These are phyloP conservation scores for Stegophylla sp. DNA, from an alignment of 2,888 invertebrate genomes.

Conservation along the genomic window DNA sequence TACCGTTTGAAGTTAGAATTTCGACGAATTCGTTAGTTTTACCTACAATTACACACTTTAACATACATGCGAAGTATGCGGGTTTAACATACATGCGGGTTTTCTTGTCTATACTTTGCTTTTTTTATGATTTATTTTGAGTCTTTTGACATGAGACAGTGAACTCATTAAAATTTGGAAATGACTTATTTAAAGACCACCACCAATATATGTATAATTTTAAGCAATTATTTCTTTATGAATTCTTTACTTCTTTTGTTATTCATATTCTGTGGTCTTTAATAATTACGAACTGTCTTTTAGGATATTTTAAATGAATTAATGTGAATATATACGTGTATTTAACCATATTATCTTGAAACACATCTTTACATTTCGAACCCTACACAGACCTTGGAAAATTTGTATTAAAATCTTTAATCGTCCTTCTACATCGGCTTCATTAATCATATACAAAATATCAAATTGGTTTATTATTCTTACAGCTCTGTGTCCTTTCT, in stretches of 20 bases:
- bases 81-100: too few relatives aligned
- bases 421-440: slow-evolving; percentile 21
- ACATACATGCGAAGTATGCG: too few relatives aligned
- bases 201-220: too few relatives aligned
- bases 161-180: too few relatives aligned
- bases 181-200: too few relatives aligned
- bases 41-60: too few relatives aligned
- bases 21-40: too few relatives aligned
- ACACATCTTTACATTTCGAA: slow-evolving; percentile 4
- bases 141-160: too few relatives aligned
- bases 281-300: background rate
- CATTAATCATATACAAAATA: slow-evolving; percentile 20
- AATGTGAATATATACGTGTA: background rate
- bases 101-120: too few relatives aligned
- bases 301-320: background rate
- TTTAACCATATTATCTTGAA: background rate
- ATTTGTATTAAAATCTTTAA: slow-evolving; percentile 40
- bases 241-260: background rate
- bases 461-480: slow-evolving; percentile 42
- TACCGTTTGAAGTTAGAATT: too few relatives aligned
- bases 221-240: background rate
- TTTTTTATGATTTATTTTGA: too few relatives aligned
- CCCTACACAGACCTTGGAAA: slow-evolving; percentile 33
- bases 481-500: slow-evolving; percentile 40
- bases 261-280: slow-evolving; percentile 20